Evolutionary conservation across 2,888 invertebrate species (phyloP).

Genomic region (Ptychoptera albimana): DNA sequence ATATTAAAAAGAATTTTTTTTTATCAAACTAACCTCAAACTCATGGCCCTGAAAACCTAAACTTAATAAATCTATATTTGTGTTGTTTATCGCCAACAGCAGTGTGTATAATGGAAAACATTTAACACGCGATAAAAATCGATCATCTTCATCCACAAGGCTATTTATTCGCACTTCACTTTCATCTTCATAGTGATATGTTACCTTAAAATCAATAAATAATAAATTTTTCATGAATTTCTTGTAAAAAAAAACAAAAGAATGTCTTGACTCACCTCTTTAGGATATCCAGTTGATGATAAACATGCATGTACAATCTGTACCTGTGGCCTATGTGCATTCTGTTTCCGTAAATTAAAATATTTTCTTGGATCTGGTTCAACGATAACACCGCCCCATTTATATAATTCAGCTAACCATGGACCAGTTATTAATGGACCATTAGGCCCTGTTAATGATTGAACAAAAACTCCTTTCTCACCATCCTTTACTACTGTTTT

Average conservation of each 20-base stretch:
- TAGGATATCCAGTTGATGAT: slow-evolving; percentile 57
- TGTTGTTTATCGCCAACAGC: slow-evolving; percentile 57
- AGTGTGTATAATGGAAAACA: slow-evolving; percentile 75
- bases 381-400: slow-evolving; percentile 60
- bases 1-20: not conserved
- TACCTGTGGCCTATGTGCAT: slow-evolving; percentile 37
- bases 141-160: slow-evolving; percentile 33
- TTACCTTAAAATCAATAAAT: slow-evolving; percentile 26
- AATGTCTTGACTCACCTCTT: slow-evolving; percentile 38
- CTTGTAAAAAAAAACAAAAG: not conserved
- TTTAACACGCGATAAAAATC: slow-evolving; percentile 57
- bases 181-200: slow-evolving; percentile 32
- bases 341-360: slow-evolving; percentile 44
- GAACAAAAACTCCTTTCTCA: slow-evolving; percentile 53
- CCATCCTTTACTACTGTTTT: slow-evolving; percentile 23
- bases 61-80: slow-evolving; percentile 51
- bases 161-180: slow-evolving; percentile 37
- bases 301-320: slow-evolving; percentile 63
- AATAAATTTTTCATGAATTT: slow-evolving; percentile 1
- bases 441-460: slow-evolving; percentile 41
- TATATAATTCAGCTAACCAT: slow-evolving; percentile 51
- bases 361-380: slow-evolving; percentile 66
- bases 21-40: slow-evolving; percentile 21
- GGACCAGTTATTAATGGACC: slow-evolving; percentile 46
- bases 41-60: slow-evolving; percentile 35